Evolutionary conservation across 2,113 vertebrate genomes (phyloP).

Genomic region (Seriola rivoliana): DNA sequence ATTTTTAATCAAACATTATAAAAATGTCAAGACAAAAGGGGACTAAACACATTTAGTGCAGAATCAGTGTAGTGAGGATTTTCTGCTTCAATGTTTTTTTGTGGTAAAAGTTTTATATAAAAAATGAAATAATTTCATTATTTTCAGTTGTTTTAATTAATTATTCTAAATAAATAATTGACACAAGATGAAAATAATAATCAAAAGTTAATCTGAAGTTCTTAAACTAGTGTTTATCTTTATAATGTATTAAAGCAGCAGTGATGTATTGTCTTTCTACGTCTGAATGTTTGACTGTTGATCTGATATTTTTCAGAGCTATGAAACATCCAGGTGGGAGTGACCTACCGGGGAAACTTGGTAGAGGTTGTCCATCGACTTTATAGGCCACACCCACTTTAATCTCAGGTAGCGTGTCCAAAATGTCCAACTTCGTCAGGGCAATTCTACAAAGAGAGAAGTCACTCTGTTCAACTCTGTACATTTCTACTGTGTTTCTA

Average conservation of each 20-base stretch:
- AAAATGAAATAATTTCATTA: neutral
- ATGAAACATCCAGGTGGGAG: neutral
- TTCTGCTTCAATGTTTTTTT: neutral
- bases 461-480: neutral
- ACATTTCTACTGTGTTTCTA: neutral
- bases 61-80: neutral
- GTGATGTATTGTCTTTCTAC: neutral
- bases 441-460: constrained; percentile 80
- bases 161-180: neutral
- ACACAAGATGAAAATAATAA: neutral
- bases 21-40: neutral
- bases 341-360: constrained; percentile 85
- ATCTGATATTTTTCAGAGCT: neutral
- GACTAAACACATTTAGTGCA: neutral
- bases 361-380: constrained; percentile 80
- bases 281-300: neutral
- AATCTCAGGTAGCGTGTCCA: constrained; percentile 85
- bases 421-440: constrained; percentile 87
- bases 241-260: neutral
- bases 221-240: too few relatives aligned
- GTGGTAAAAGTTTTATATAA: neutral
- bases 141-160: neutral
- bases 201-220: neutral
- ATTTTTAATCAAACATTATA: neutral
- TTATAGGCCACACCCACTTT: constrained; percentile 86